phyloP scores from a whole-genome alignment of 2,113 vertebrate species.

The Chionis minor region DNA sequence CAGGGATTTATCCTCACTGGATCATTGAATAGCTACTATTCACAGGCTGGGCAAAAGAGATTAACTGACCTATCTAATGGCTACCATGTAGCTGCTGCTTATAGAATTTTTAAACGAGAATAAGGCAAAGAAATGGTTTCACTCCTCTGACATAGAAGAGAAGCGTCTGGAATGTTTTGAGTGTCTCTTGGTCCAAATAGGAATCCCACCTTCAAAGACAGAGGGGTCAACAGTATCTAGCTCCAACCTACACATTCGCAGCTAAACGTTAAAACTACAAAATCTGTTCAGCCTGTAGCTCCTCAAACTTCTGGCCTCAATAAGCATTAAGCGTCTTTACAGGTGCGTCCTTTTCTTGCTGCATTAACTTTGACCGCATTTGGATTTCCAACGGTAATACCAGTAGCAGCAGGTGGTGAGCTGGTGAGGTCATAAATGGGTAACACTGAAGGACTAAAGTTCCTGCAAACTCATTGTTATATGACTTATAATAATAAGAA shows the following conservation, averaged over 20 bases:
- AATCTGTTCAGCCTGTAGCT: background rate
- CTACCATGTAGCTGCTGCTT: background rate
- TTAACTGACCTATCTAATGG: background rate
- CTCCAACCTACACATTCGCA: background rate
- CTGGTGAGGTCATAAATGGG: background rate
- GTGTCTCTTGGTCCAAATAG: background rate
- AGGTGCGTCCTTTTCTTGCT: background rate
- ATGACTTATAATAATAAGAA: background rate
- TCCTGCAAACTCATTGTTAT: background rate
- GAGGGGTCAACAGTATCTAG: background rate
- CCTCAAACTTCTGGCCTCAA: background rate
- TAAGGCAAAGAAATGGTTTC: background rate
- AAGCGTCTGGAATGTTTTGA: background rate
- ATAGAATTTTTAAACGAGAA: background rate
- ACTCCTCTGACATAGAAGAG: accelerated
- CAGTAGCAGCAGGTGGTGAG: background rate
- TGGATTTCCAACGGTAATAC: background rate
- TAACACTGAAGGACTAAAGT: background rate
- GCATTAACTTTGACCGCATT: background rate
- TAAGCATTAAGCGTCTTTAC: background rate
- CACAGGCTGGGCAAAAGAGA: background rate
- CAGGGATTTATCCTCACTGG: background rate
- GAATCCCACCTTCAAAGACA: background rate
- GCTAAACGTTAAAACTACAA: background rate
- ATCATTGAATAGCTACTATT: background rate